Evolutionary conservation across 2,113 vertebrate genomes (phyloP), one percentile per base, ranked within the genome.

Genomic region (Trinectes maculatus): DNA sequence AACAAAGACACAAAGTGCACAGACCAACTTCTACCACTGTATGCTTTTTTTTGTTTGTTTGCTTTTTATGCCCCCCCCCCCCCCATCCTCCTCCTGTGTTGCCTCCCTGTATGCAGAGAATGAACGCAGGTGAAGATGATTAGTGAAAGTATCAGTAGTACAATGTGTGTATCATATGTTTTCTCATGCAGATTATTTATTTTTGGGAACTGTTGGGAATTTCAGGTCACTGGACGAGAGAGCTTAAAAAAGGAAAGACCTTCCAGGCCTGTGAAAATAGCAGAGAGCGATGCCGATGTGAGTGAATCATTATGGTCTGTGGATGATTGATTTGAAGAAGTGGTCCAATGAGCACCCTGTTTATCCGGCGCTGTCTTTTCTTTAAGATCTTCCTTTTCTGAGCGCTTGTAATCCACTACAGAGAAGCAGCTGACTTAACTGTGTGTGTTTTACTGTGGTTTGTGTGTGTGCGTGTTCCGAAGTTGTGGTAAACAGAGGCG

Each of bases 281-380:
- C 96, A 6, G 97, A 99, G 86, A 99, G 97, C 73, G 95, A 98
- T 82, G 94, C 92, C 57, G 96, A 99, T 61, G 97, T 99, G 86
- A 97, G 97, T 96, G 51, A 70, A 56, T 67, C 37, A 22, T 52
- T 24, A 26, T 24, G 61, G 75, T 77, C 56, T 71, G 64, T 55
- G 47, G 56, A 56, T 72, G n/a, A n/a, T n/a, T n/a, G n/a, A n/a
- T n/a, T 71, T 47, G 37, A 70, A 76, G 49, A 69, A 46, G 51
- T 47, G 48, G 62, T 46, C 36, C 22, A 33, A 82, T 67, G 73
- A 81, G 39, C 67, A 57, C 60, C 42, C 39, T 72, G 34, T 82
- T 74, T 81, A 72, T 75, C 42, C 28, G 0, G 56, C 21, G 56
- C 16, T 76, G 42, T 55, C 51, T 68, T 66, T 79, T 55, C 36